Evolutionary conservation across 2,113 vertebrate genomes (phyloP), one percentile per base, ranked within the genome.

Genomic region (Myanophis thanlyinensis): DNA sequence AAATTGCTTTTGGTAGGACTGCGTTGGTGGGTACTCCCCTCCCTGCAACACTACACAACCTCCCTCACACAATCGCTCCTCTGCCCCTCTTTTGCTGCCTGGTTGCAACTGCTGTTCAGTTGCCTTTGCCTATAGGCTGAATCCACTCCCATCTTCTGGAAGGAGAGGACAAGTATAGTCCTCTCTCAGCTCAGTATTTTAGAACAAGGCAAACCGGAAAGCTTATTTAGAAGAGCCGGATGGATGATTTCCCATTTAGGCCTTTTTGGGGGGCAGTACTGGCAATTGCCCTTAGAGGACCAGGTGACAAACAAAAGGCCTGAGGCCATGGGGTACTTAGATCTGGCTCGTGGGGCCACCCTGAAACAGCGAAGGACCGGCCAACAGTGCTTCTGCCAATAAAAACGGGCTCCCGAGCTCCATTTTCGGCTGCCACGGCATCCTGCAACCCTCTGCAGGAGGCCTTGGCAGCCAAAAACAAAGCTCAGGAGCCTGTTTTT

Each of bases 241-340:
- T 80, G 35, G 73, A 22, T 22, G 18, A 3, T 80, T 80, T 44
- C 73, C 1, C 35, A 18, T 20, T 22, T 40, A 80, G 5, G 18
- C 7, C 35, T 80, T 44, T 9, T 80, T 35, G 2, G 7, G 7
- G 35, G 18, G 7, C 73, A 80, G 73, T 80, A 44, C 6, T 22
- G n/a, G 73, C 73, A 20, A 73, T 6, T 35, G n/a, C 67, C 67
- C 13, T 40, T 35, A 51, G 49, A n/a, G n/a, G n/a, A 51, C 49
- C 49, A 51, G 49, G 49, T 51, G 12, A 13, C 49, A 51, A 13
- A 51, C 2, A 13, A 11, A 51, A 15, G 49, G 49, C 49, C 3
- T 12, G 0, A 12, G 49, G 49, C 1, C 12, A n/a, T n/a, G n/a
- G n/a, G n/a, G n/a, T n/a, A n/a, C n/a, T n/a, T 3, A 3, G 49